Evolutionary conservation across 2,888 invertebrate species (phyloP), one percentile per base, ranked within the genome.

Genomic region (Melinopterus prodromus): DNA sequence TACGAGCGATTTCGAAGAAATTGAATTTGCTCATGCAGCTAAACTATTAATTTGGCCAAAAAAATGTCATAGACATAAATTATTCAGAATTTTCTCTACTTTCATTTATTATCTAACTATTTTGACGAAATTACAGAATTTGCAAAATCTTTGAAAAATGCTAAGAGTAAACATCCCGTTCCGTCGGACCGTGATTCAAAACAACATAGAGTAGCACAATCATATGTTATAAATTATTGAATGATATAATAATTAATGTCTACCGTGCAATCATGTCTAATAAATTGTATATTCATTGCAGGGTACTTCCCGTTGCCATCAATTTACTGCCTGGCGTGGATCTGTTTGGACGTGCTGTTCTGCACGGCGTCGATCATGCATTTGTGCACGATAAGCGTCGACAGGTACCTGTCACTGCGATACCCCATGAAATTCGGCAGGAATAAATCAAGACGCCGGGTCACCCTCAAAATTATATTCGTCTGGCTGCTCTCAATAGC

Each of bases 301-400:
- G 96, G 96, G 76, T 94, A 95, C 87, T 96, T 96, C 86, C 96
- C 96, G 0, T 89, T 96, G 78, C 94, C 95, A 6, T 94, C 96
- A 5, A 93, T 95, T 77, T 96, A 96, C 90, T 98, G 98, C 88
- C 93, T 99, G 84, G 95, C 95, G 78, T 99, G 98, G 98, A 97
- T 98, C 84, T 97, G 97, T 85, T 92, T 98, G 86, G 99, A 99
- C 90, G 98, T 99, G 2, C 91, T 99, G 0, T 97, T 98, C 88
- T 99, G 99, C 90, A 99, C 99, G 0, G 97, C 98, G 1, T 98
- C 98, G 83, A 99, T 99, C 86, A 96, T 99, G 94, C 99, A 99
- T 89, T 92, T 99, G 71, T 98, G 98, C 88, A 98, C 98, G 71
- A 98, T 99, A 88, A 98, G 98, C 83, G 95, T 99, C 82, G 99